phyloP scores from a whole-genome alignment of 1,140 invertebrate genomes.

The Papilio xuthus region DNA sequence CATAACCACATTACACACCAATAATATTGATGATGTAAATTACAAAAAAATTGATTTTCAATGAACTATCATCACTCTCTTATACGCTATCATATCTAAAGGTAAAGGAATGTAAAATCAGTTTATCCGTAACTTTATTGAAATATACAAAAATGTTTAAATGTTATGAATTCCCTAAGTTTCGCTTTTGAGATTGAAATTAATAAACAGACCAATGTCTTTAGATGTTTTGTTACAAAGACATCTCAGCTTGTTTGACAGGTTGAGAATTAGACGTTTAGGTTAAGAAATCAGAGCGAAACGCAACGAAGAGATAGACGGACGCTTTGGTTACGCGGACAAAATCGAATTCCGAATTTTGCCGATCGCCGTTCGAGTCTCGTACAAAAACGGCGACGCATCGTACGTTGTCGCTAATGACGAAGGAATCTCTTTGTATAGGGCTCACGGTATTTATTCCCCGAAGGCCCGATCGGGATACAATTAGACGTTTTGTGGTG shows the following conservation, averaged over 20 bases:
- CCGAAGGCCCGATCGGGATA: conserved; percentile 36
- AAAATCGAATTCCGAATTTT: conserved; percentile 37
- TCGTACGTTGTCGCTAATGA: conserved; percentile 39
- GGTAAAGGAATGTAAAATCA: too few relatives aligned
- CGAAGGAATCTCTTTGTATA: conserved; percentile 40
- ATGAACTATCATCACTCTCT: too few relatives aligned
- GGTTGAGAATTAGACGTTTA: conserved; percentile 33
- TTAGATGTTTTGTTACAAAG: conserved; percentile 20
- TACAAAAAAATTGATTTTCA: too few relatives aligned
- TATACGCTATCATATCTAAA: too few relatives aligned
- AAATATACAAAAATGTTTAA: not conserved
- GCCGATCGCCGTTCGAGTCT: conserved; percentile 29
- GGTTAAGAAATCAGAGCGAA: conserved; percentile 24
- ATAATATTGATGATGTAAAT: too few relatives aligned
- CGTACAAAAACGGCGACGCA: conserved; percentile 28
- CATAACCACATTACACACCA: too few relatives aligned
- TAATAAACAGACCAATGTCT: not conserved
- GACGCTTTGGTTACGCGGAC: conserved; percentile 29
- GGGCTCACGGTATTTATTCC: conserved; percentile 39
- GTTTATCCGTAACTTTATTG: too few relatives aligned
- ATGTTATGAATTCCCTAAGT: not conserved
- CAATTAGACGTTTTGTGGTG: conserved; percentile 36
- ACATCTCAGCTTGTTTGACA: conserved; percentile 22
- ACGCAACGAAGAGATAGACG: conserved; percentile 13
- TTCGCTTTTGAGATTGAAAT: not conserved